A percentile compares a stretch with the other conserved stretches of the same genome.
Conservation (phyloP, 2,797 vertebrate genomes). For the Tolypeutes matacus region DNA sequence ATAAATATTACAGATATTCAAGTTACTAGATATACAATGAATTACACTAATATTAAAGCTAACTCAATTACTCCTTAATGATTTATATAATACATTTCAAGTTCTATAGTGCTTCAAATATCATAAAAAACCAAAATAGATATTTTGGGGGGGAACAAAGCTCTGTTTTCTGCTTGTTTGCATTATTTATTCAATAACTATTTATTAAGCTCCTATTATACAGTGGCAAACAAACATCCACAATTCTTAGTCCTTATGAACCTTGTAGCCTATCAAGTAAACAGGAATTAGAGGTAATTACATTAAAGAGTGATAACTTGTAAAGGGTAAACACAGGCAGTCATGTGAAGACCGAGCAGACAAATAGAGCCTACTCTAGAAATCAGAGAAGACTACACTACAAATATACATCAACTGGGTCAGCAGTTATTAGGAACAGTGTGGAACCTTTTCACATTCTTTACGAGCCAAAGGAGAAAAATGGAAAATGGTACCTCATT, state of each 20-base stretch:
- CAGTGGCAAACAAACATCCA: background rate
- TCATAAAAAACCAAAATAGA: background rate
- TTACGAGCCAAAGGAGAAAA: background rate
- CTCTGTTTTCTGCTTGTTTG: constrained; percentile 16
- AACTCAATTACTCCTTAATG: background rate
- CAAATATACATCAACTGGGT: background rate
- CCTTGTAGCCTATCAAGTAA: background rate
- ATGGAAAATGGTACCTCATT: constrained; percentile 5
- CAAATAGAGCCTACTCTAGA: background rate
- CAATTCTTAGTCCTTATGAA: background rate
- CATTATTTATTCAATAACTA: constrained; percentile 41
- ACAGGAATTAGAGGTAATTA: background rate
- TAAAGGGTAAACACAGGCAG: background rate
- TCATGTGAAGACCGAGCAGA: background rate
- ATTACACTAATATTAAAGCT: background rate
- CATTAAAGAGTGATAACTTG: background rate
- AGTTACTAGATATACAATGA: constrained; percentile 22
- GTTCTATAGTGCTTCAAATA: background rate
- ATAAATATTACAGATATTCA: constrained; percentile 46
- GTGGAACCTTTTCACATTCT: background rate
- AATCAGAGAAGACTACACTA: background rate
- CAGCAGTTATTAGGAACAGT: background rate
- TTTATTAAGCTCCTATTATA: background rate
- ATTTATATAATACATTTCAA: constrained; percentile 44
- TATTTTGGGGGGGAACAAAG: background rate